Conservation (phyloP, 2,888 invertebrate genomes). For the Eretmocerus hayati region DNA sequence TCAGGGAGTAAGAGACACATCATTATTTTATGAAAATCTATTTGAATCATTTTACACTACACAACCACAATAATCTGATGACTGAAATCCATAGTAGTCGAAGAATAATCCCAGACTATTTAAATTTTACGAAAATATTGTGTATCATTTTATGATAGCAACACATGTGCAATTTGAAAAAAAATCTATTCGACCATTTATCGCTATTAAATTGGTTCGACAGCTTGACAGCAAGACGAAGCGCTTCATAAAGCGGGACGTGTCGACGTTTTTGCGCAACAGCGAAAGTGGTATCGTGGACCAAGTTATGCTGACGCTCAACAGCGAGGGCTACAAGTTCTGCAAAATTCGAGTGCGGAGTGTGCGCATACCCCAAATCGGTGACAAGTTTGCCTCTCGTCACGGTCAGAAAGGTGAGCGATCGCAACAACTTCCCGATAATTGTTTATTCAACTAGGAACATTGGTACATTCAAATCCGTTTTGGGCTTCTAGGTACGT, state of each 20-base stretch:
- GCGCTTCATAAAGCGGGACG: slow-evolving; percentile 87
- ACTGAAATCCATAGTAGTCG: too few species aligned
- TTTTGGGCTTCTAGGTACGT: slow-evolving; percentile 65
- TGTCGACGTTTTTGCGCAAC: slow-evolving; percentile 94
- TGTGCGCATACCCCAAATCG: slow-evolving; percentile 98
- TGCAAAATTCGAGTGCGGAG: slow-evolving; percentile 98
- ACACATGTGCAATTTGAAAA: neutral
- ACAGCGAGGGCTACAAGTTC: slow-evolving; percentile 98
- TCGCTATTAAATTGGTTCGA: neutral
- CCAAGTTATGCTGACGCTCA: slow-evolving; percentile 97
- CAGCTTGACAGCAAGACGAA: slow-evolving; percentile 83
- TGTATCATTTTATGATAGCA: neutral
- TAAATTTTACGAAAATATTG: too few species aligned
- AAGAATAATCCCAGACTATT: too few species aligned
- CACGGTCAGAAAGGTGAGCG: slow-evolving; percentile 92
- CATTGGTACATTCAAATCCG: too few species aligned
- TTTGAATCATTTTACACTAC: too few species aligned
- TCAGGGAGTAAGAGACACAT: too few species aligned
- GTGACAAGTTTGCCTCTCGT: slow-evolving; percentile 99
- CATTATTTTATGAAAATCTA: too few species aligned
- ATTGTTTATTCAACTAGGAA: too few species aligned
- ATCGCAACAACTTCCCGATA: neutral
- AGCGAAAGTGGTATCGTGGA: slow-evolving; percentile 99
- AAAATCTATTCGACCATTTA: neutral
- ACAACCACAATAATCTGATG: too few species aligned